Conservation (phyloP, 2,888 invertebrate species). For the Odontocolon sp. region DNA sequence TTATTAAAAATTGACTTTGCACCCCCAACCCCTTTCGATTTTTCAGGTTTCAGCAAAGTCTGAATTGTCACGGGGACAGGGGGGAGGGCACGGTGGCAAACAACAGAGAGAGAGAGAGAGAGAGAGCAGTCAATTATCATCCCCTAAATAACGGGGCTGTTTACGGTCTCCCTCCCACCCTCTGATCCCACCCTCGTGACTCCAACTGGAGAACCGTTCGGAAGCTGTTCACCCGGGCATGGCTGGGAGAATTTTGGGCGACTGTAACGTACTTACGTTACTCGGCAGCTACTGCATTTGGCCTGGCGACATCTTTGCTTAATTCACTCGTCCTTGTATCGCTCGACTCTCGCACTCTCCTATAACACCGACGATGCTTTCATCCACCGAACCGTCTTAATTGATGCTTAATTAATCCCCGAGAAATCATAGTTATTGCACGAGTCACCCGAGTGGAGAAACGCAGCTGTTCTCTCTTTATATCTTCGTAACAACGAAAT, state of each 20-base stretch:
- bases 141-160: constrained; percentile 77
- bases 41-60: neutral
- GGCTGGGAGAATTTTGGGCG: constrained; percentile 31
- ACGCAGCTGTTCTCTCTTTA: constrained; percentile 50
- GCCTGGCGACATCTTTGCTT: constrained; percentile 79
- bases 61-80: constrained; percentile 30
- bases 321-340: constrained; percentile 63
- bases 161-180: constrained; percentile 72
- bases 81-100: constrained; percentile 39
- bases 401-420: constrained; percentile 76
- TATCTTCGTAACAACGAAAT: constrained; percentile 9
- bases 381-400: constrained; percentile 70
- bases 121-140: constrained; percentile 77
- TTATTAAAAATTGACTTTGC: too few species aligned
- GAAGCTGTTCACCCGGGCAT: constrained; percentile 54
- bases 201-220: constrained; percentile 54
- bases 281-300: constrained; percentile 62
- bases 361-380: constrained; percentile 52
- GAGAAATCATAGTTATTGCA: constrained; percentile 65
- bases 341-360: constrained; percentile 24
- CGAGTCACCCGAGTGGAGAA: constrained; percentile 57
- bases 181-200: constrained; percentile 36
- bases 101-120: too few species aligned
- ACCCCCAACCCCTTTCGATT: neutral
- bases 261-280: constrained; percentile 38